These are phyloP conservation scores for Heliconius ethilla DNA, from an alignment of 2,888 invertebrate genomes.

Conservation along the genomic window DNA sequence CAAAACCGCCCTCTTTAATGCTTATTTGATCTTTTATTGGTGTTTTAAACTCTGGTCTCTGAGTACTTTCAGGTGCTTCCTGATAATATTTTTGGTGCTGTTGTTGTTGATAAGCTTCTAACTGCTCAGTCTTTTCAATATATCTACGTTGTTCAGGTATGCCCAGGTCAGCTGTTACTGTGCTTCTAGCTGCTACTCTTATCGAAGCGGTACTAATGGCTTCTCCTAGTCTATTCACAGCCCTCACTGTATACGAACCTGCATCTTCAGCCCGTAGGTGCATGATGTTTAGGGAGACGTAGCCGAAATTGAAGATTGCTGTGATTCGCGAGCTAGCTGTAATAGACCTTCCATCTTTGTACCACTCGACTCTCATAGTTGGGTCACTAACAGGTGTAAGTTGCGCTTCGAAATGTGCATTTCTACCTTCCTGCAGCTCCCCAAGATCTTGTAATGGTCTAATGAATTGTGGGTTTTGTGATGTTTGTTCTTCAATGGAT, in stretches of 20 bases:
- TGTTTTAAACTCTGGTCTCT: conserved; percentile 93
- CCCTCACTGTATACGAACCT: conserved; percentile 95
- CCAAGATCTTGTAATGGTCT: conserved; percentile 93
- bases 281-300: conserved; percentile 98
- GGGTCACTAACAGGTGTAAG: conserved; percentile 95
- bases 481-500: conserved; percentile 89
- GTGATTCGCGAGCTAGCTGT: conserved; percentile 98
- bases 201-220: conserved; percentile 92
- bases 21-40: conserved; percentile 93
- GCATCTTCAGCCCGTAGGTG: conserved; percentile 99
- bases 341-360: conserved; percentile 96
- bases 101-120: conserved; percentile 93
- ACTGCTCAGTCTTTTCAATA: conserved; percentile 94
- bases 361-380: conserved; percentile 97
- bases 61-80: conserved; percentile 89
- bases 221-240: conserved; percentile 94
- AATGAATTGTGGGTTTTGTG: conserved; percentile 93
- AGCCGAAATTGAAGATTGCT: conserved; percentile 99
- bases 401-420: conserved; percentile 96
- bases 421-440: conserved; percentile 93
- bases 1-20: conserved; percentile 95
- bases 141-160: conserved; percentile 95
- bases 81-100: conserved; percentile 90
- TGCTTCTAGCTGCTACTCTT: conserved; percentile 88
- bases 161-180: conserved; percentile 92